These are phyloP conservation scores for Eremophila alpestris DNA, from an alignment of 2,797 vertebrate species.

Conservation along the genomic window DNA sequence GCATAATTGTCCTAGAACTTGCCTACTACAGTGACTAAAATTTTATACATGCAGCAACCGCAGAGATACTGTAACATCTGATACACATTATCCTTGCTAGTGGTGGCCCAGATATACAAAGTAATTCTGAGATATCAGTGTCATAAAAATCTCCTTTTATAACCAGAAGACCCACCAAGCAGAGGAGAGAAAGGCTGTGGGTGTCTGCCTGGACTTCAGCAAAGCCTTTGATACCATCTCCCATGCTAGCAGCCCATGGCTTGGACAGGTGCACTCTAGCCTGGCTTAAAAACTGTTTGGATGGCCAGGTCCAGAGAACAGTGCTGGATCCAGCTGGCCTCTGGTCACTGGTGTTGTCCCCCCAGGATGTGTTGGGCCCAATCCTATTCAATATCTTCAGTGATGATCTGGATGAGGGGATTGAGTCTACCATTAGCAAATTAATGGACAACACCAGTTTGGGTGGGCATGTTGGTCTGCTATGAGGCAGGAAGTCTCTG, in stretches of 20 bases:
- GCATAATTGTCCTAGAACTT: neutral
- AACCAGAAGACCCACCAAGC: neutral
- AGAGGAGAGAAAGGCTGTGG: neutral
- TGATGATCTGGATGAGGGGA: neutral
- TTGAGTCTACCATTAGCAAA: neutral
- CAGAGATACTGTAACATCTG: neutral
- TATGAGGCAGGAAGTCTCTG: neutral
- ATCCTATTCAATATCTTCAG: too few relatives aligned
- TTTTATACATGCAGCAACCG: neutral
- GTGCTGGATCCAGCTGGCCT: neutral
- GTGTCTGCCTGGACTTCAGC: neutral
- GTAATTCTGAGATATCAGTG: neutral
- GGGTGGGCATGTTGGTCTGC: neutral
- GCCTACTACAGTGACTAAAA: rapidly evolving
- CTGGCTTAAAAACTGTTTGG: neutral
- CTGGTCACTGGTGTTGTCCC: neutral
- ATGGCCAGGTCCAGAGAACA: rapidly evolving
- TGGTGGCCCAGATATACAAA: neutral
- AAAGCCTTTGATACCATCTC: neutral
- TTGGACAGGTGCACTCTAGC: neutral
- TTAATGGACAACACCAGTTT: neutral
- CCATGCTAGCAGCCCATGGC: rapidly evolving
- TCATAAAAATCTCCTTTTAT: neutral
- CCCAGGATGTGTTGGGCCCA: neutral
- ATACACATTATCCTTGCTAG: neutral